Conservation (phyloP, 2,888 invertebrate species). For the Hydraecia micacea region DNA sequence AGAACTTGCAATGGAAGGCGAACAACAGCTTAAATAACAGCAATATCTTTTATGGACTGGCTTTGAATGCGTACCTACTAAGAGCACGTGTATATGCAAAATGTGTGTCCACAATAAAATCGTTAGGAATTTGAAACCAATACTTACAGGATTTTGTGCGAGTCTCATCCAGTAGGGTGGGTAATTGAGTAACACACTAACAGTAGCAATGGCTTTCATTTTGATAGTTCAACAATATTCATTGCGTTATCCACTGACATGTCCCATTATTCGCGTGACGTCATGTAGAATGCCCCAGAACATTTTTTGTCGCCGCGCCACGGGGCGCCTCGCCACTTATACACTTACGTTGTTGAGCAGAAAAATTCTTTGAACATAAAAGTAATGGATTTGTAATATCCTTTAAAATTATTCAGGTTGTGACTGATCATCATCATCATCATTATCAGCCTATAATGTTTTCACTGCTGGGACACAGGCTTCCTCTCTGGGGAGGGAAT, state of each 20-base stretch:
- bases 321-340: no score
- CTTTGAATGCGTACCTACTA: constrained; percentile 1
- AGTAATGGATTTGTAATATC: not conserved
- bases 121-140: not conserved
- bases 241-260: no score
- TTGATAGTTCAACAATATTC: no score
- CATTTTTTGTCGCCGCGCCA: no score
- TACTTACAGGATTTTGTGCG: no score
- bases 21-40: constrained; percentile 28
- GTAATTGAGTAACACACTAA: not conserved
- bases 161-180: not conserved
- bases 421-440: not conserved
- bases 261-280: no score
- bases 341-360: not conserved
- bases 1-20: constrained; percentile 43
- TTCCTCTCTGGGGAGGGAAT: no score
- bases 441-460: no score
- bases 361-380: not conserved
- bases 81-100: not conserved
- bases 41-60: not conserved
- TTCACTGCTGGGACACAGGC: no score
- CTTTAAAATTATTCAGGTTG: not conserved
- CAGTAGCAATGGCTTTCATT: not conserved
- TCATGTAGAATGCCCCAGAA: no score
- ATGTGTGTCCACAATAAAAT: not conserved